Evolutionary conservation across 2,113 vertebrate species (phyloP).

Genomic region (Hipposideros armiger): DNA sequence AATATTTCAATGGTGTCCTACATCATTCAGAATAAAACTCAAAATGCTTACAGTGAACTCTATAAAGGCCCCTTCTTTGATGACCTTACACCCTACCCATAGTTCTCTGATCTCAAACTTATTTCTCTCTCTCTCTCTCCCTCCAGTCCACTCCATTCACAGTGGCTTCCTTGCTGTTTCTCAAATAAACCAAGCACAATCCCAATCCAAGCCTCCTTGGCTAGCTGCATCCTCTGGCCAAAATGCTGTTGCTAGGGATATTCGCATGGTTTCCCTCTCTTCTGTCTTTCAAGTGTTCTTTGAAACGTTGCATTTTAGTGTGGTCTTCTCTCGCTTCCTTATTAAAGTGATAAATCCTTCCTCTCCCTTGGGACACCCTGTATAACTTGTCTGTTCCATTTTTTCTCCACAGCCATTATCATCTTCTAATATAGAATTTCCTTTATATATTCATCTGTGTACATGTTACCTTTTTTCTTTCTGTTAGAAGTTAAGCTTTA

Average conservation of each 20-base stretch:
- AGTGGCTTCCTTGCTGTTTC: background rate
- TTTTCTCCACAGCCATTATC: background rate
- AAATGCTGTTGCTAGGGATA: background rate
- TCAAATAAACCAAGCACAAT: background rate
- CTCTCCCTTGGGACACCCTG: background rate
- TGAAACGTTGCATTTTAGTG: background rate
- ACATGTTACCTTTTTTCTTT: background rate
- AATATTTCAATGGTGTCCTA: background rate
- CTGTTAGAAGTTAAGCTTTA: background rate
- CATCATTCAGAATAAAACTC: background rate
- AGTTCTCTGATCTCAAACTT: background rate
- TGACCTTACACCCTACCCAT: accelerated
- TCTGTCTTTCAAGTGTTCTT: background rate
- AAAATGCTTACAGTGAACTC: background rate
- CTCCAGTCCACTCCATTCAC: background rate
- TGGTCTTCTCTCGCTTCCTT: background rate
- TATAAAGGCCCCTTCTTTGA: background rate
- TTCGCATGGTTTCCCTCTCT: background rate
- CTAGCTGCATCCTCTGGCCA: background rate
- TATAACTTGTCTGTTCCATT: background rate
- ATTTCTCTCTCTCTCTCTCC: background rate
- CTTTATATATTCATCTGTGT: background rate
- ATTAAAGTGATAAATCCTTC: background rate
- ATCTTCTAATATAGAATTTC: background rate
- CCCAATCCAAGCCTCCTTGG: background rate